These are phyloP conservation scores for Colius striatus DNA, from an alignment of 2,113 vertebrate species.

Conservation along the genomic window DNA sequence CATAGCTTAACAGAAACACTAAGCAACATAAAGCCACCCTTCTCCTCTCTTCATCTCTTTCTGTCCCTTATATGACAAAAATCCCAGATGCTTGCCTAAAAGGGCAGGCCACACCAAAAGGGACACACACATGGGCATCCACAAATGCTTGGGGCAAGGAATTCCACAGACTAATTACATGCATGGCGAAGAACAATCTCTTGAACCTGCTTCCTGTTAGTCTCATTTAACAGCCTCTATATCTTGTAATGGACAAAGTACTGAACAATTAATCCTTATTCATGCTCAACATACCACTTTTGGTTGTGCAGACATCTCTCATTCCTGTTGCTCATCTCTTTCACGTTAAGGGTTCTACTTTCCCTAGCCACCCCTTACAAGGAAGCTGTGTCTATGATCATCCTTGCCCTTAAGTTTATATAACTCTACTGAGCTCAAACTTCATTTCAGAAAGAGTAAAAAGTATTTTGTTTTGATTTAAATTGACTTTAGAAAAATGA, in stretches of 20 bases:
- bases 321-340: neutral
- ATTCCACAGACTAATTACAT: neutral
- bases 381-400: neutral
- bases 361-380: neutral
- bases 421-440: neutral
- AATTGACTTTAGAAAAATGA: neutral
- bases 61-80: neutral
- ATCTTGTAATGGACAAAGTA: neutral
- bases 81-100: neutral
- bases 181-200: neutral
- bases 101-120: neutral
- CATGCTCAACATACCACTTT: neutral
- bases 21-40: neutral
- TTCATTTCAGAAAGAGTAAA: neutral
- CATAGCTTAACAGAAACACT: neutral
- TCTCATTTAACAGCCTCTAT: neutral
- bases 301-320: neutral
- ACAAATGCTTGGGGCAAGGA: neutral
- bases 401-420: neutral
- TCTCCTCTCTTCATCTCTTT: neutral
- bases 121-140: neutral
- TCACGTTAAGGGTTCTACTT: neutral
- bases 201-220: neutral
- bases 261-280: neutral
- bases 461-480: neutral